Conservation (phyloP, 1,140 invertebrate species). For the Drosophila bipectinata region DNA sequence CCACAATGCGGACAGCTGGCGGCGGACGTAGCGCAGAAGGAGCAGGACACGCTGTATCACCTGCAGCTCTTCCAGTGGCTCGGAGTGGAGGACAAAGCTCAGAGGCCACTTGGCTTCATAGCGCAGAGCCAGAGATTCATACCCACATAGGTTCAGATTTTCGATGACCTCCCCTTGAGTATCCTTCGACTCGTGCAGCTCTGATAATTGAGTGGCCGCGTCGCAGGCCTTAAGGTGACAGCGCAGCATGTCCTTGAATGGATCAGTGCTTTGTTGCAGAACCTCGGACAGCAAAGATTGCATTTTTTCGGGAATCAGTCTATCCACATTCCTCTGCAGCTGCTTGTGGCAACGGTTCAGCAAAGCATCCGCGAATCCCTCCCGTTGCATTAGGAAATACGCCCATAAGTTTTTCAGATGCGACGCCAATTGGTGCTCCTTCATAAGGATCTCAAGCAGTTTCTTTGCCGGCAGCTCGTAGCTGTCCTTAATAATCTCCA, state of each 20-base stretch:
- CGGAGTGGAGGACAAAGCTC: slow-evolving; percentile 48
- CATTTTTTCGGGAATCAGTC: slow-evolving; percentile 38
- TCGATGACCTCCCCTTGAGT: not conserved
- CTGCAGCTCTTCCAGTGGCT: slow-evolving; percentile 47
- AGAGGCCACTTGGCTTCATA: slow-evolving; percentile 61
- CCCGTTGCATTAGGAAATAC: slow-evolving; percentile 47
- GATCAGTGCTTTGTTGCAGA: slow-evolving; percentile 24
- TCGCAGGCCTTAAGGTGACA: slow-evolving; percentile 43
- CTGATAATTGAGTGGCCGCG: slow-evolving; percentile 37
- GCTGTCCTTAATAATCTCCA: slow-evolving; percentile 30
- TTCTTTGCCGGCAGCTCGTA: slow-evolving; percentile 58
- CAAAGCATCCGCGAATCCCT: slow-evolving; percentile 27
- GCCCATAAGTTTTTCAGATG: slow-evolving; percentile 45
- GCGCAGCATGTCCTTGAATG: slow-evolving; percentile 44
- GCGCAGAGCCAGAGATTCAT: slow-evolving; percentile 41
- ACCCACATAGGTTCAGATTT: slow-evolving; percentile 28
- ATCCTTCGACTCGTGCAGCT: not conserved
- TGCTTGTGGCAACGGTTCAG: slow-evolving; percentile 22
- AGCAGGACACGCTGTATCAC: slow-evolving; percentile 59
- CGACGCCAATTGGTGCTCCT: slow-evolving; percentile 27
- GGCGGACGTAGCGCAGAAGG: slow-evolving; percentile 47
- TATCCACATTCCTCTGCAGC: slow-evolving; percentile 31
- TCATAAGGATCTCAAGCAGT: slow-evolving; percentile 31
- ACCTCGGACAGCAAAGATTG: slow-evolving; percentile 23
- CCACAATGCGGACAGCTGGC: slow-evolving; percentile 24